Base-by-base conservation (phyloP, 2,797 vertebrate genomes). In the Leptoclinus maculatus region DNA sequence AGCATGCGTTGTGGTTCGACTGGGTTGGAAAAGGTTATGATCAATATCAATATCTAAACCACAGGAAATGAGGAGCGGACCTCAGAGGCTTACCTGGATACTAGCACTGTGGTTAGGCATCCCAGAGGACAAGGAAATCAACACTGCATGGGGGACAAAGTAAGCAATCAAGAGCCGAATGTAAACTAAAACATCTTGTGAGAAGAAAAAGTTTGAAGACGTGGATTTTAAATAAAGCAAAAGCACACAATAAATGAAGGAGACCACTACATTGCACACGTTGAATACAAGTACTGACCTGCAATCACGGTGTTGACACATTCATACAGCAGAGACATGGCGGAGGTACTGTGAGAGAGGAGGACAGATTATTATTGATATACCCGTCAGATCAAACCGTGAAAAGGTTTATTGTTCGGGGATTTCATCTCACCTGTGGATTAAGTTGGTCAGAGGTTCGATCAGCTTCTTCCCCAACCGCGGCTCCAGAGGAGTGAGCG, bases 91-190 rank as follows among this genome's bases (percentile, higher is more conserved):
- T 95, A 99, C 98, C 98, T 99, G 98, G 95, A 99, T 99, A 94
- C 98, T 99, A 89, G 98, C 98, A 49, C 98, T 99, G 96, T 99
- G 98, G 93, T 99, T 99, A 45, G 98, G 98, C 98, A 99, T 99
- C 90, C 98, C 98, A n/a, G 98, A 99, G 5, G 98, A 99, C 88
- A 99, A 89, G 0, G 98, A 99, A 92, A 99, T 99, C 94, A 99
- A 92, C 92, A 99, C 98, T 99, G 95, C 45, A 94, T 81, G 63
- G 1, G 71, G 54, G 43, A 83, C 39, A 94, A 1, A 92, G 9
- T 43, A 78, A 14, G 45, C 64, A 45, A 17, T 84, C 47, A n/a
- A 87, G 69, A 76, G 25, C 27, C 60, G 43, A 72, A 34, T 19
- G 29, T 39, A 16, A 73, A 68, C 4, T 10, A 0, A 32, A 38